Base-by-base conservation (phyloP, 1,140 invertebrate genomes). In the Paracyclopina nana region DNA sequence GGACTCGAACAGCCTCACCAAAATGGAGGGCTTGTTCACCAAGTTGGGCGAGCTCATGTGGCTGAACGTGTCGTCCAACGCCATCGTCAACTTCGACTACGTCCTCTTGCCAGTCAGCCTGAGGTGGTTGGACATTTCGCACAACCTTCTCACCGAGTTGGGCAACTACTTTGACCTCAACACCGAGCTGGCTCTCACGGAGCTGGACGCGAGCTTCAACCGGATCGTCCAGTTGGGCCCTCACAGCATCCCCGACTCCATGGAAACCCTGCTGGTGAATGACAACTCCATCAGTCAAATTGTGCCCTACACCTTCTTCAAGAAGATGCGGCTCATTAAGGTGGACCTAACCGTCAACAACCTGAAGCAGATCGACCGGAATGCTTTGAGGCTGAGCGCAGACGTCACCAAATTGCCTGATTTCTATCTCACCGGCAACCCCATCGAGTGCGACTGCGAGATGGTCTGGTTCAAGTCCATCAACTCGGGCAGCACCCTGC, bases 381-480 rank as follows among this genome's bases (percentile, higher is more conserved):
- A 80, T 56, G 76, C 82, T 52, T 66, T 88, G 50, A 68, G 80
- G 49, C 55, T 56, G 18, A 50, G 52, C 2, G 50, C 48, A 6
- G 58, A 55, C 6, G 53, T 54, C 6, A 73, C 75, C 56, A 69
- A 72, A 1, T 63, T 85, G 53, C 82, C 83, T 0, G 82, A 86
- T 62, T 82, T 87, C 61, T 85, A 84, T 61, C 70, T 87, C 41
- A 82, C 82, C 38, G 82, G 82, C 1, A 90, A 90, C 64, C 80
- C 82, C 0, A 86, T 88, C 64, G 75, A 82, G 56, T 90, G 84
- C 62, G 82, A 90, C 59, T 90, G 85, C 67, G 77, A 77, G 48
- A 86, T 88, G 82, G 83, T 87, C 59, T 90, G 83, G 83, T 64
- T 91, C 56, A 81, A 82, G 26, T 72, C 78, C 25, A 78, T 87